These are phyloP conservation scores for Daubentonia madagascariensis DNA, from an alignment of 2,113 vertebrate genomes.

Conservation along the genomic window DNA sequence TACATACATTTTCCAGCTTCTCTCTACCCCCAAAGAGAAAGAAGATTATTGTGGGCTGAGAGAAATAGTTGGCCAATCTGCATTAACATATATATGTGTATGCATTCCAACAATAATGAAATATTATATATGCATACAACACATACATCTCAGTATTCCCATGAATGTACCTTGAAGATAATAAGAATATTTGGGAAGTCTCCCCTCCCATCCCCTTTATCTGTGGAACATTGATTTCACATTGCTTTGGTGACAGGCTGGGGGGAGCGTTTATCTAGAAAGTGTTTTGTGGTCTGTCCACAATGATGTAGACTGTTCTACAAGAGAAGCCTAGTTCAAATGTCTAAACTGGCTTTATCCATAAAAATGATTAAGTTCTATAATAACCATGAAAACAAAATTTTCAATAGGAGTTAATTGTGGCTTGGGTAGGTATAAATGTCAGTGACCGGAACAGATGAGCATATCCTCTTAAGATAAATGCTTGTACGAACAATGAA, in stretches of 20 bases:
- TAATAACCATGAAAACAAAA: conserved; percentile 74
- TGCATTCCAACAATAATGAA: not conserved
- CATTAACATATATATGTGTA: not conserved
- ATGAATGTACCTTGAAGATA: not conserved
- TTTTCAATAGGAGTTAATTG: conserved; percentile 75
- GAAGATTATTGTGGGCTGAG: not conserved
- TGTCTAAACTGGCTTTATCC: conserved; percentile 58
- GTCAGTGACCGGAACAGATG: conserved; percentile 77
- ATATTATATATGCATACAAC: not conserved
- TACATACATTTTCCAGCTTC: not conserved
- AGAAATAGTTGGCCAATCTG: not conserved
- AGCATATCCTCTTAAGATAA: conserved; percentile 74
- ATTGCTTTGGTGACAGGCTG: not conserved
- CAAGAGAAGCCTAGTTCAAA: conserved; percentile 14
- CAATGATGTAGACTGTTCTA: not conserved
- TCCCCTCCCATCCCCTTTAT: not conserved
- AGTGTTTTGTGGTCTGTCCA: not conserved
- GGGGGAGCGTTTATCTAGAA: not conserved
- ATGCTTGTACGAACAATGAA: conserved; percentile 74
- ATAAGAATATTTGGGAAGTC: not conserved
- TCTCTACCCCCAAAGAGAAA: not conserved
- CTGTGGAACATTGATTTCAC: not conserved
- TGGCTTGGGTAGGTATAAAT: conserved; percentile 73
- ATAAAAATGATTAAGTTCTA: conserved; percentile 72
- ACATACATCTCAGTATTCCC: not conserved